Percentiles rank a stretch among this genome's conserved stretches.
Evolutionary conservation across 2,888 invertebrate genomes (phyloP).

Genomic region (Apamea sordens): DNA sequence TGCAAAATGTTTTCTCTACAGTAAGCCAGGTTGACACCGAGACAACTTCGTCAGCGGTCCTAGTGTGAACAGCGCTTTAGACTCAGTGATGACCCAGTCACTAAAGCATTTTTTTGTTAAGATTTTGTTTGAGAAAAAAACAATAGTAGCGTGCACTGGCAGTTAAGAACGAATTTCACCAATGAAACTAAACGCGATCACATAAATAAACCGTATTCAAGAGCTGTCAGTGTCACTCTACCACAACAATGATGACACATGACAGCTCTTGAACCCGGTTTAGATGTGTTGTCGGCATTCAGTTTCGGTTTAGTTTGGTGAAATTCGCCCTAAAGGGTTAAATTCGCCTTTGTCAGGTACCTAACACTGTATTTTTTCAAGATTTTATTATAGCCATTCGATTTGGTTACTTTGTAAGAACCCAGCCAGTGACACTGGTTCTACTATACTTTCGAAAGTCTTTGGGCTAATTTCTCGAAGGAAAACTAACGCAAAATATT

Average conservation of each 20-base stretch:
- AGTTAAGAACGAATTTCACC: background rate
- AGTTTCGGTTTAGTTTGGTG: background rate
- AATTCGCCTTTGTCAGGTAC: background rate
- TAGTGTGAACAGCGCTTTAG: constrained; percentile 20
- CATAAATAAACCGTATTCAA: background rate
- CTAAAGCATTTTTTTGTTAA: background rate
- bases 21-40: background rate
- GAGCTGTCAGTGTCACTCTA: background rate
- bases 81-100: background rate
- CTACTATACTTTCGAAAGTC: background rate
- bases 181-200: background rate
- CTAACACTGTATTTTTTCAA: background rate
- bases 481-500: background rate
- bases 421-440: background rate
- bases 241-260: background rate
- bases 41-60: background rate
- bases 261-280: background rate
- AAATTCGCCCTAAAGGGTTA: background rate
- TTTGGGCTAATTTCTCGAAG: background rate
- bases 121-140: background rate
- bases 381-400: background rate
- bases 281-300: background rate
- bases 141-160: background rate
- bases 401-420: background rate
- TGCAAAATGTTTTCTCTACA: background rate